Conservation (phyloP, 2,888 invertebrate species). For the Cremastinae sp. region DNA sequence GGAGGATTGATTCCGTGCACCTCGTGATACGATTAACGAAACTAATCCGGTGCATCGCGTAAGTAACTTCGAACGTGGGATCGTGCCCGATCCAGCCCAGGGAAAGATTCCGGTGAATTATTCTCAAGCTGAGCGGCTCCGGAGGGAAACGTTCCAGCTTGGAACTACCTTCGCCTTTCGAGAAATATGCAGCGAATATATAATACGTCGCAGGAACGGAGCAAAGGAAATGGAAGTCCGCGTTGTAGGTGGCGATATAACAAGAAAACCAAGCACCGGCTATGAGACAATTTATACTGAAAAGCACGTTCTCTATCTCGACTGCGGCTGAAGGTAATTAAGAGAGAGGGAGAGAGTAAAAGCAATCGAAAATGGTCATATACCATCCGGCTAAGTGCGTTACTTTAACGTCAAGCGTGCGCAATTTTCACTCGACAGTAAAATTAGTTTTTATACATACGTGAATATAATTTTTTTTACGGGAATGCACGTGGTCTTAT, state of each 20-base stretch:
- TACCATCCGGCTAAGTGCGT: slow-evolving; percentile 31
- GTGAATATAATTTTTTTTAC: not conserved
- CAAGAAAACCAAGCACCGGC: slow-evolving; percentile 12
- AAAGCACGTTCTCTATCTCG: slow-evolving; percentile 36
- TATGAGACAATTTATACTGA: slow-evolving; percentile 30
- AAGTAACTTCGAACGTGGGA: too few relatives aligned
- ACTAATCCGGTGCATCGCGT: too few relatives aligned
- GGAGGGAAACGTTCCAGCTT: too few relatives aligned
- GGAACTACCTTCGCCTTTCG: too few relatives aligned
- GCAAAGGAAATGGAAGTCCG: too few relatives aligned
- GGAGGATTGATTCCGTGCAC: too few relatives aligned
- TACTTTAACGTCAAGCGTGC: slow-evolving; percentile 18
- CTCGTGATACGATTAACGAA: too few relatives aligned
- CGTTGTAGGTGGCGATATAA: slow-evolving; percentile 17
- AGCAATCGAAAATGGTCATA: slow-evolving; percentile 45
- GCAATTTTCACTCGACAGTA: not conserved
- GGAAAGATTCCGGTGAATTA: too few relatives aligned
- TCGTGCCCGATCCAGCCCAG: too few relatives aligned
- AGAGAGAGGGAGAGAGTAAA: slow-evolving; percentile 8
- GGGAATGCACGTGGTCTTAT: not conserved
- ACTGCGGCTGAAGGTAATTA: slow-evolving; percentile 50
- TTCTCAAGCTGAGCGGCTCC: too few relatives aligned
- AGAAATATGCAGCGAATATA: too few relatives aligned
- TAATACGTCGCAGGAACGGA: too few relatives aligned
- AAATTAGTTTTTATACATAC: not conserved